These are phyloP conservation scores for Coranthus polyacanthus DNA, from an alignment of 2,797 vertebrate genomes.

Conservation along the genomic window DNA sequence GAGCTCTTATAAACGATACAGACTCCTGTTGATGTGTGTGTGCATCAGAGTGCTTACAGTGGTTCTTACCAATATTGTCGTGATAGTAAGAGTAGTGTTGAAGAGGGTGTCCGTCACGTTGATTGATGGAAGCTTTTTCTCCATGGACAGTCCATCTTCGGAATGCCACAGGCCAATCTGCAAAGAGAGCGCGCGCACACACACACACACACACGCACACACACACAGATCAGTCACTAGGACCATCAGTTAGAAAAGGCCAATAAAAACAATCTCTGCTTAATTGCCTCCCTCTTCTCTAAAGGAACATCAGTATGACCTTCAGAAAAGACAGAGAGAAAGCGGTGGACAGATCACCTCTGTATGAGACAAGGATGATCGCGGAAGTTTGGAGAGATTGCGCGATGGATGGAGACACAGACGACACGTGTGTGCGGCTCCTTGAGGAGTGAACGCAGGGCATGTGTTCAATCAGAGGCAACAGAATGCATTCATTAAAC, in stretches of 20 bases:
- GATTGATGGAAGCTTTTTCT: slow-evolving; percentile 92
- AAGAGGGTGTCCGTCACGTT: slow-evolving; percentile 97
- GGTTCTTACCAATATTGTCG: slow-evolving; percentile 95
- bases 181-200: slow-evolving; percentile 55
- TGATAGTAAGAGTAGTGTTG: slow-evolving; percentile 97
- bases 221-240: slow-evolving; percentile 56
- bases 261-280: slow-evolving; percentile 51
- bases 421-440: slow-evolving; percentile 48
- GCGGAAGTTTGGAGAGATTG: slow-evolving; percentile 25
- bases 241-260: slow-evolving; percentile 55
- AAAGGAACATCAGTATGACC: slow-evolving; percentile 48
- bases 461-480: slow-evolving; percentile 78
- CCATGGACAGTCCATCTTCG: slow-evolving; percentile 95
- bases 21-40: slow-evolving; percentile 24
- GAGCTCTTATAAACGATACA: slow-evolving; percentile 36
- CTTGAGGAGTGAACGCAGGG: slow-evolving; percentile 62
- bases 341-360: slow-evolving; percentile 19
- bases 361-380: slow-evolving; percentile 17
- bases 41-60: slow-evolving; percentile 2
- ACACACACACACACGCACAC: slow-evolving; percentile 39
- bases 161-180: slow-evolving; percentile 99
- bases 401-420: slow-evolving; percentile 40
- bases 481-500: slow-evolving; percentile 82
- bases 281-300: slow-evolving; percentile 45
- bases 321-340: slow-evolving; percentile 30